Conservation (phyloP, 2,113 vertebrate species). For the Smithornis capensis region DNA sequence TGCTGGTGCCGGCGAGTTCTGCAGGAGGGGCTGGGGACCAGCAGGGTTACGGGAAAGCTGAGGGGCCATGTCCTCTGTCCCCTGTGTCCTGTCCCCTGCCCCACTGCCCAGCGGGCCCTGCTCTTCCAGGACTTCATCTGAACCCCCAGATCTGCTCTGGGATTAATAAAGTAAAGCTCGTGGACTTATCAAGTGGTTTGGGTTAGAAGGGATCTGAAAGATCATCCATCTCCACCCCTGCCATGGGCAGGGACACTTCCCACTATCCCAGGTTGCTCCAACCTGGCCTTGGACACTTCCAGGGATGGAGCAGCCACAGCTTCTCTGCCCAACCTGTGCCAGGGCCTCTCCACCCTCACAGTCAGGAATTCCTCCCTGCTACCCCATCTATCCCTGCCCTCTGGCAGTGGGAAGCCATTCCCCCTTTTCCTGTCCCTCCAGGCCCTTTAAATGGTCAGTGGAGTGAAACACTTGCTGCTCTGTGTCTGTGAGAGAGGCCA, state of each 20-base stretch:
- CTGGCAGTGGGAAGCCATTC: not conserved
- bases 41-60: not conserved
- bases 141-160: not conserved
- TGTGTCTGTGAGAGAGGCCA: not conserved
- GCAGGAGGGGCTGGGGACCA: not conserved
- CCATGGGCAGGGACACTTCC: not conserved
- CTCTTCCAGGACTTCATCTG: not conserved
- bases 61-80: not conserved
- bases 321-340: not conserved
- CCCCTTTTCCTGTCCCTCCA: not conserved
- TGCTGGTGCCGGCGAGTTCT: not conserved
- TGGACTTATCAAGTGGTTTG: no score
- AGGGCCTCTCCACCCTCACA: not conserved
- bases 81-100: not conserved
- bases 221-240: not conserved
- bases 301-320: not conserved
- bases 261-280: not conserved
- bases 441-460: not conserved
- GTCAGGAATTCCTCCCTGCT: not conserved
- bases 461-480: not conserved
- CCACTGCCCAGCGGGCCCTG: not conserved
- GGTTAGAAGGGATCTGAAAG: not conserved
- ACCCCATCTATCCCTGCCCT: accelerated
- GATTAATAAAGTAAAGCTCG: not conserved
- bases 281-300: not conserved